phyloP scores from a whole-genome alignment of 2,888 invertebrate genomes.

The Euphydryas editha region DNA sequence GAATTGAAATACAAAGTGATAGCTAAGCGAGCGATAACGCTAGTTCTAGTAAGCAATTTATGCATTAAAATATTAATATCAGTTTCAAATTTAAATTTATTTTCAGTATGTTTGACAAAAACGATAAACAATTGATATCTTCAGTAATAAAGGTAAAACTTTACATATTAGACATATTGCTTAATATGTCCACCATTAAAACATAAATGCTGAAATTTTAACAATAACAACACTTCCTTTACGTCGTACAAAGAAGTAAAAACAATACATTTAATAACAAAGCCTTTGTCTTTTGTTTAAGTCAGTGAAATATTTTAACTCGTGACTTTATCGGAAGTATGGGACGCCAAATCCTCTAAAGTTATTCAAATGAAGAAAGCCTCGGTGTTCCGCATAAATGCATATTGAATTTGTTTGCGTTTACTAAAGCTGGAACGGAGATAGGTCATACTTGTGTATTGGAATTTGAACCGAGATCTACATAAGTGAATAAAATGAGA shows the following conservation, averaged over 20 bases:
- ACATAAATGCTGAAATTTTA: background rate
- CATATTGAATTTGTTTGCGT: conserved; percentile 82
- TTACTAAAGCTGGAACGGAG: conserved; percentile 66
- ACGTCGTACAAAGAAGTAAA: background rate
- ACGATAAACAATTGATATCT: no score
- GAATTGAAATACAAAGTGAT: no score
- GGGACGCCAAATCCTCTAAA: conserved; percentile 61
- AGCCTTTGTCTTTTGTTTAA: conserved; percentile 3
- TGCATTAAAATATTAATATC: no score
- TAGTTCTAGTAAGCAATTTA: no score
- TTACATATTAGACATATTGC: no score
- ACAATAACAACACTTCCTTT: no score
- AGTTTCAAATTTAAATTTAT: no score
- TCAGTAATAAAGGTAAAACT: no score
- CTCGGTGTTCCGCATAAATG: conserved; percentile 76
- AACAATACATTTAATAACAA: background rate
- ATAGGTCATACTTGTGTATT: conserved; percentile 70
- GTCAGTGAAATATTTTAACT: conserved; percentile 4
- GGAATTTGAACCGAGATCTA: conserved; percentile 70
- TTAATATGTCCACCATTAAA: no score
- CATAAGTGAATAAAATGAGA: conserved; percentile 51
- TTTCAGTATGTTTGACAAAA: no score
- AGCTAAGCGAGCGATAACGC: no score
- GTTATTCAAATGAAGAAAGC: conserved; percentile 78
- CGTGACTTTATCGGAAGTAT: conserved; percentile 17